A percentile compares a stretch with the other conserved stretches of the same genome.
These are phyloP conservation scores for Xestia c-nigrum DNA, from an alignment of 2,888 invertebrate species.

Conservation along the genomic window DNA sequence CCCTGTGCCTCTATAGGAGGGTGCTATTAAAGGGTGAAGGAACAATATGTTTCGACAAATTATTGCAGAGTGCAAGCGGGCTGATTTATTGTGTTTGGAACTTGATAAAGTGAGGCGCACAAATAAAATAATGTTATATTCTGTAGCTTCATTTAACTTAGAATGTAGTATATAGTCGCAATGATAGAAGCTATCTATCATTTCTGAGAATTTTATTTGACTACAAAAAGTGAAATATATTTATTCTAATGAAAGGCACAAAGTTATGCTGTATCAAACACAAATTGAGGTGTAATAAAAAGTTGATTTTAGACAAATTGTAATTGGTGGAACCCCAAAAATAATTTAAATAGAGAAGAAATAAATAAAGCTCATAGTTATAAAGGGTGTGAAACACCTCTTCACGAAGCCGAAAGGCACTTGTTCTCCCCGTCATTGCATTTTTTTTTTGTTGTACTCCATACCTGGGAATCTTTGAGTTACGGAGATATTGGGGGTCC, in stretches of 20 bases:
- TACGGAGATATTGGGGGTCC: too few relatives aligned
- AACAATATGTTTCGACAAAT: constrained; percentile 51
- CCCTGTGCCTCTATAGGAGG: not conserved
- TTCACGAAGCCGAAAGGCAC: too few relatives aligned
- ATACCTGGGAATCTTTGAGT: too few relatives aligned
- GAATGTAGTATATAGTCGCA: not conserved
- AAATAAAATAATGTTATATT: not conserved
- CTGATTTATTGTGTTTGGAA: constrained; percentile 18
- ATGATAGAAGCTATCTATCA: not conserved
- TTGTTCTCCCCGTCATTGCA: too few relatives aligned
- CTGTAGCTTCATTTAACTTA: too few relatives aligned
- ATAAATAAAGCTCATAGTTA: too few relatives aligned
- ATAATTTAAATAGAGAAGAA: too few relatives aligned
- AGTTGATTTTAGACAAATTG: not conserved
- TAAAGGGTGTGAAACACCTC: too few relatives aligned
- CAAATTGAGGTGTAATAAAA: not conserved
- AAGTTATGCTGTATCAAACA: not conserved
- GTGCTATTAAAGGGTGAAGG: constrained; percentile 27
- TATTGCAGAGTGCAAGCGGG: constrained; percentile 31
- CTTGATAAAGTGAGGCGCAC: not conserved
- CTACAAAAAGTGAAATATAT: not conserved
- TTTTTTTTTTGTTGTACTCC: too few relatives aligned
- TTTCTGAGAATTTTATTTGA: not conserved
- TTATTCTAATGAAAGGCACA: not conserved
- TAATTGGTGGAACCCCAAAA: not conserved